Conservation (phyloP, 2,888 invertebrate genomes). For the Mythimna pallens region DNA sequence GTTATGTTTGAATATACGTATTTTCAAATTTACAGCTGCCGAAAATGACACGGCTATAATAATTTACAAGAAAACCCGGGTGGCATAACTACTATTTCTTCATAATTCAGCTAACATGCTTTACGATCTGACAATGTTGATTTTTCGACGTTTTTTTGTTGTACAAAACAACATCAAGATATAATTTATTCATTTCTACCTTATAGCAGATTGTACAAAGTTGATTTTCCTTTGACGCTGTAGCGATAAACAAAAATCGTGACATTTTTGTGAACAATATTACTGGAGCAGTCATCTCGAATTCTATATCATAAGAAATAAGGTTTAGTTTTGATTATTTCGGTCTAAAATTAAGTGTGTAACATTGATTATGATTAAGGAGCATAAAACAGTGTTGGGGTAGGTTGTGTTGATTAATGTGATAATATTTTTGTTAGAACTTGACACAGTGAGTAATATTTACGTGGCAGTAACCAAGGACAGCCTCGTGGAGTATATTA, state of each 20-base stretch:
- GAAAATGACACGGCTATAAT: neutral
- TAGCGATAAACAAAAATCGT: constrained; percentile 20
- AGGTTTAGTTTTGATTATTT: constrained; percentile 1
- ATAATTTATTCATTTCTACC: neutral
- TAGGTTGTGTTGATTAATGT: constrained; percentile 63
- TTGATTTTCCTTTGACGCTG: neutral
- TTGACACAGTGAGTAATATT: constrained; percentile 49
- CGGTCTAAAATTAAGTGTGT: neutral
- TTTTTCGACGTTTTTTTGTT: constrained; percentile 23
- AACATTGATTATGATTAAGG: constrained; percentile 62
- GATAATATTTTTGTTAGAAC: constrained; percentile 56
- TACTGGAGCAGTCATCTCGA: neutral
- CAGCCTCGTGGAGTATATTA: constrained; percentile 26
- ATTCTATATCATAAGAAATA: accelerated
- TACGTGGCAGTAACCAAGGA: constrained; percentile 22
- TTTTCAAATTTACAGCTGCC: neutral
- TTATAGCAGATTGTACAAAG: accelerated
- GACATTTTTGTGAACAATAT: constrained; percentile 19
- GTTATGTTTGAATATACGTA: too few species aligned
- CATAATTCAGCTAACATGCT: constrained; percentile 48
- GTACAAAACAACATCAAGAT: neutral
- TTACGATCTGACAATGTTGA: constrained; percentile 55
- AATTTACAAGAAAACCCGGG: constrained; percentile 28
- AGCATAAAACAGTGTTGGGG: constrained; percentile 59
- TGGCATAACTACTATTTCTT: constrained; percentile 37